Conservation (phyloP, 2,797 vertebrate species). For the Acomys russatus region DNA sequence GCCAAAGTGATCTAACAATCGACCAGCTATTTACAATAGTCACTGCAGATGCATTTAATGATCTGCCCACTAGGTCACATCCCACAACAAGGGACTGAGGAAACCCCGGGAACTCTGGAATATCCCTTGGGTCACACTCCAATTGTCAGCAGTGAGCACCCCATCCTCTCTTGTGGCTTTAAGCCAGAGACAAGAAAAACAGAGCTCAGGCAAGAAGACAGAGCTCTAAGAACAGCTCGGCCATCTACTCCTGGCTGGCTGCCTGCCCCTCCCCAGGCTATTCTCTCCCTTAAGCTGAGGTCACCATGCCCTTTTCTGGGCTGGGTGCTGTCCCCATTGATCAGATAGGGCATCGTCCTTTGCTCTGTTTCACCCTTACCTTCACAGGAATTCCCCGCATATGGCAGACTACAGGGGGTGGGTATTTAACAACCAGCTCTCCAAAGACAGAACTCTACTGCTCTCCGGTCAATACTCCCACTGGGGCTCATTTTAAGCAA, state of each 20-base stretch:
- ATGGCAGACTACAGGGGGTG: neutral
- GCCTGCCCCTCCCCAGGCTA: neutral
- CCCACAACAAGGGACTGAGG: constrained; percentile 89
- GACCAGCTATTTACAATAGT: constrained; percentile 91
- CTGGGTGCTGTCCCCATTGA: neutral
- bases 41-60: constrained; percentile 80
- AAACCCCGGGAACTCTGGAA: constrained; percentile 83
- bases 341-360: neutral
- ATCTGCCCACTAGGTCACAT: constrained; percentile 85
- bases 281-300: neutral
- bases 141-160: constrained; percentile 6
- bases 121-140: constrained; percentile 76
- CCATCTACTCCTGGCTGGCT: no score
- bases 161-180: neutral
- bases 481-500: neutral
- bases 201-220: neutral
- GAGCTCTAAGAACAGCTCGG: neutral
- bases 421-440: neutral
- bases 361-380: neutral
- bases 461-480: neutral
- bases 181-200: neutral
- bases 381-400: neutral
- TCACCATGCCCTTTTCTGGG: neutral
- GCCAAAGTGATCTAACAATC: constrained; percentile 92
- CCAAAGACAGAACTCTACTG: neutral